Evolutionary conservation across 2,888 invertebrate genomes (phyloP).

Genomic region (Fabriciana adippe): DNA sequence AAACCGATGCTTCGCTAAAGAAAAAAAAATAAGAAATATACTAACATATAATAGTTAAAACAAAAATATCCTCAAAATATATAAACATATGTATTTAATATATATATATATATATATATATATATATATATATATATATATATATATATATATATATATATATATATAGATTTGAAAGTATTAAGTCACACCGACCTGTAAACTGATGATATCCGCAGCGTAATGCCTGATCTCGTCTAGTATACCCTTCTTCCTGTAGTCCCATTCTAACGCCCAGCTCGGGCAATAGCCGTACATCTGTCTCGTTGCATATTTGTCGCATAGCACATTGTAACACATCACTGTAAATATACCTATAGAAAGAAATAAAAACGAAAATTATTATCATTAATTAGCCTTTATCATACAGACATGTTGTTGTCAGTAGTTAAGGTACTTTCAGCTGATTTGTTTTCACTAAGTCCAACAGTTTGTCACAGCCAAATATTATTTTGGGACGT

Average conservation of each 20-base stretch:
- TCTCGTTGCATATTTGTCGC: conserved; percentile 99
- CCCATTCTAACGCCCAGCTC: conserved; percentile 99
- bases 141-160: neutral
- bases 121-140: too few species aligned
- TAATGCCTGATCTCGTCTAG: conserved; percentile 98
- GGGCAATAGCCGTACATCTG: conserved; percentile 99
- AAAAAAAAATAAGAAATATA: too few species aligned
- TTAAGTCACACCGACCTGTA: conserved; percentile 68
- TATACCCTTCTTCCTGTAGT: conserved; percentile 98
- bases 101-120: too few species aligned
- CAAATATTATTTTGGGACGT: too few species aligned
- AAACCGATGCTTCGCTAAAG: too few species aligned
- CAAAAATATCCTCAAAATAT: too few species aligned
- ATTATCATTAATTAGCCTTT: neutral
- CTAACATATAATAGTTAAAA: too few species aligned
- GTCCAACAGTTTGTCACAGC: too few species aligned
- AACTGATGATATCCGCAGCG: conserved; percentile 97
- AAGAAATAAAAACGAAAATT: conserved; percentile 20
- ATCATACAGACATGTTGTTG: neutral
- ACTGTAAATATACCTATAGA: conserved; percentile 96
- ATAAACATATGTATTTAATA: too few species aligned
- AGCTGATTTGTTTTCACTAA: too few species aligned
- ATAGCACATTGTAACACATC: conserved; percentile 99
- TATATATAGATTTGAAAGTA: neutral
- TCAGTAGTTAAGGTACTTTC: too few species aligned